Conservation (phyloP, 2,113 vertebrate species). For the Phoxinus phoxinus region DNA sequence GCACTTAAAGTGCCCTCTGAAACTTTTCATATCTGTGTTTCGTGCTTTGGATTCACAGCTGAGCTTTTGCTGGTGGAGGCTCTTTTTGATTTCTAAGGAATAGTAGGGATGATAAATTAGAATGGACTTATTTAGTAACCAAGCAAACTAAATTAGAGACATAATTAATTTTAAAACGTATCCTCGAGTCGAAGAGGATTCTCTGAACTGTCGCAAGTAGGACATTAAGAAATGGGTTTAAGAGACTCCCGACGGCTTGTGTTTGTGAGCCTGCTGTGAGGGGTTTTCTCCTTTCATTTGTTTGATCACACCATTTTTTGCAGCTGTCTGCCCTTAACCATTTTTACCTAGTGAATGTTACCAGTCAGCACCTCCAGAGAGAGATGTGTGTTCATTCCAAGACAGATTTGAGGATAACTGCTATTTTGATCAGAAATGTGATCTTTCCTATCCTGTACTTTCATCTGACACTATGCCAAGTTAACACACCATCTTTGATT, state of each 20-base stretch:
- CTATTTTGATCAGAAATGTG: slow-evolving; percentile 28
- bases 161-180: slow-evolving; percentile 72
- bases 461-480: slow-evolving; percentile 46
- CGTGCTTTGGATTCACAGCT: slow-evolving; percentile 3
- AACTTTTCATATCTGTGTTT: neutral
- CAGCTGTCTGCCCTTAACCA: slow-evolving; percentile 51
- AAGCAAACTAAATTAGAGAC: slow-evolving; percentile 58
- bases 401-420: slow-evolving; percentile 26
- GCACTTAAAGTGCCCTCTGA: neutral
- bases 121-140: slow-evolving; percentile 61
- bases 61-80: neutral
- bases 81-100: slow-evolving; percentile 48
- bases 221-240: slow-evolving; percentile 67
- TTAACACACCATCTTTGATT: slow-evolving; percentile 47
- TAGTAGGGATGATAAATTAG: slow-evolving; percentile 64
- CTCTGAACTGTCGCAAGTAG: slow-evolving; percentile 72
- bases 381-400: slow-evolving; percentile 28
- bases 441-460: slow-evolving; percentile 42
- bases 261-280: slow-evolving; percentile 53
- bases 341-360: slow-evolving; percentile 45
- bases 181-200: slow-evolving; percentile 61
- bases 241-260: slow-evolving; percentile 57
- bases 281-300: slow-evolving; percentile 59
- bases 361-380: slow-evolving; percentile 24
- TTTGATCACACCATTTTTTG: slow-evolving; percentile 63